Percentiles rank a stretch among this genome's conserved stretches.
Evolutionary conservation across 2,797 vertebrate genomes (phyloP).

Genomic region (Coranthus polyacanthus): DNA sequence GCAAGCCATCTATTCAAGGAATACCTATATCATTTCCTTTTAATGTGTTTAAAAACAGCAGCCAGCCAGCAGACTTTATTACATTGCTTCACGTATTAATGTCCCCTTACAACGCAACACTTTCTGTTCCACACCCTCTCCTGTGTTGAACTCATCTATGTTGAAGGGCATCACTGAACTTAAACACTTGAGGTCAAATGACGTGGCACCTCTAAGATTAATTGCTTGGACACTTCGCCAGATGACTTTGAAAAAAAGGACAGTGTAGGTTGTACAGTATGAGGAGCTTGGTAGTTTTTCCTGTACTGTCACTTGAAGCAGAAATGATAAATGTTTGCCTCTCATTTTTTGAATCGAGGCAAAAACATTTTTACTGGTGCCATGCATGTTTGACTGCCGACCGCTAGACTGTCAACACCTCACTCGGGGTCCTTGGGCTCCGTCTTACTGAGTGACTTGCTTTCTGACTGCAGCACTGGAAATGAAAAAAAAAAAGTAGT

Average conservation of each 20-base stretch:
- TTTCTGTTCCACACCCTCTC: not conserved
- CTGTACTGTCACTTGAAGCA: conserved; percentile 26
- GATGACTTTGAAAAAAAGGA: conserved; percentile 41
- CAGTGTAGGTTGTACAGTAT: conserved; percentile 11
- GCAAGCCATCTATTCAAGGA: too few relatives aligned
- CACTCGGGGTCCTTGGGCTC: conserved; percentile 55
- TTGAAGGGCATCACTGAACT: conserved; percentile 39
- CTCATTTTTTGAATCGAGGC: conserved; percentile 44
- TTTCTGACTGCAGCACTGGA: conserved; percentile 53
- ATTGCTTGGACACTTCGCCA: conserved; percentile 32
- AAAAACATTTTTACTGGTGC: conserved; percentile 48
- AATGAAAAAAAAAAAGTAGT: conserved; percentile 57
- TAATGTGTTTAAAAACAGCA: not conserved
- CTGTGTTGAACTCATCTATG: conserved; percentile 17
- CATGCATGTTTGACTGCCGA: conserved; percentile 56
- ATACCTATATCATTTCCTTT: not conserved
- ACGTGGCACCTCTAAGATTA: conserved; percentile 40
- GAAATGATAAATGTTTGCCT: conserved; percentile 22
- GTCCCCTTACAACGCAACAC: conserved; percentile 5
- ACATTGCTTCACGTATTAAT: conserved; percentile 17
- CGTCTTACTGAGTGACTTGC: conserved; percentile 64
- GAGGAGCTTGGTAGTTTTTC: conserved; percentile 7
- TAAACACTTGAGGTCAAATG: conserved; percentile 36
- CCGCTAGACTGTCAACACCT: conserved; percentile 60
- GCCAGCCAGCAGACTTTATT: not conserved